Evolutionary conservation across 2,797 vertebrate species (phyloP), one percentile per base, ranked within the genome.

Genomic region (Choloepus didactylus): DNA sequence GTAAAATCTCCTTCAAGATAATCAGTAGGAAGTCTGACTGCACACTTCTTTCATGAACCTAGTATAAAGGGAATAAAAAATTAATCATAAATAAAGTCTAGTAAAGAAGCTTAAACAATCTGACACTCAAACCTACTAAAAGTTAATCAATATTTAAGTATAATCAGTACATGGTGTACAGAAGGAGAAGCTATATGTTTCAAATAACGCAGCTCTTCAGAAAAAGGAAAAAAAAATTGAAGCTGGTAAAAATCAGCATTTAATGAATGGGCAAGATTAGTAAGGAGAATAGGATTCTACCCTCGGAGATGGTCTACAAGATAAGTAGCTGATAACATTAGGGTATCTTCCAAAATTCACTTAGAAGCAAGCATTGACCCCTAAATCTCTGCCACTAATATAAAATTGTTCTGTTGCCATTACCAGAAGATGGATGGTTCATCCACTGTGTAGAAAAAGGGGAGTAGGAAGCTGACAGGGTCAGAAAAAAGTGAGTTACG

Each of bases 11-110:
- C 94, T 98, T 99, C 90, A 99, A 98, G 97, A 99, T 99, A 97
- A 99, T 98, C 0, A 99, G 98, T 80, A 99, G 98, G 98, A 99
- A 99, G 98, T 99, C 99, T 0, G 99, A 99, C 96, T 99, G 99
- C 80, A 99, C 99, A 5, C 99, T 99, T 97, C 99, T 99, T 98
- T 99, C 99, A 8, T 99, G 99, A 90, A 99, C 99, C 99, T 99
- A 96, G 70, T 91, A 93, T 69, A 49, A 92, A 73, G 44, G 72
- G 87, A 95, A 95, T 10, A 11, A 0, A 79, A 84, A 86, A 41
- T 3, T 14, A 84, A 10, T 62, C 44, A 73, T 3, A 87, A 18
- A 9, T 60, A n/a, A 94, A 44, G 51, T 62, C 23, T 46, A 41
- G 1, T 67, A 49, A 62, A 69, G 54, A 87, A 56, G 10, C 38